Base-by-base conservation (phyloP, 2,888 invertebrate species). In the Drosophila neotestacea region DNA sequence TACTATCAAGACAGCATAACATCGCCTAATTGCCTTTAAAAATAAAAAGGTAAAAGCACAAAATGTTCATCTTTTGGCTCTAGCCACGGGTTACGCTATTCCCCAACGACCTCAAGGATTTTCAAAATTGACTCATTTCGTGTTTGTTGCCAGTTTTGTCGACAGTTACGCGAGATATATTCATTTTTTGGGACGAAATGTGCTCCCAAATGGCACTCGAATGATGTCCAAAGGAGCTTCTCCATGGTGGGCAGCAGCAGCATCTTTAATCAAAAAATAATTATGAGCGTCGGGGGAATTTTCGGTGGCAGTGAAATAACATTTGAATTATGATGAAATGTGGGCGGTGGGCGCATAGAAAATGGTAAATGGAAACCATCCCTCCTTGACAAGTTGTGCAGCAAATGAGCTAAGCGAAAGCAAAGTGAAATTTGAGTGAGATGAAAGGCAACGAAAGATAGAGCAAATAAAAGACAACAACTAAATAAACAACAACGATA, bases 201-300 rank as follows among this genome's bases (percentile, higher is more conserved):
- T 41, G 63, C 42, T 64, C 46, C 75, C 74, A 64, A 73, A 59
- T 69, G 64, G 54, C 38, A 44, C 13, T 55, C 39, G 55, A 16
- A 46, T 22, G 46, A 52, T 41, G 62, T 55, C n/a, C 67, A 42
- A 50, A 38, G 38, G 22, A 30, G 27, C 10, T 44, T 1, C 34
- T 32, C 13, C 38, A 30, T 13, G n/a, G 38, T 28, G 34, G 46
- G 47, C 36, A 54, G 54, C 9, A 4, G 62, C 60, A 67, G 70
- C 73, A 73, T 81, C 85, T 88, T 90, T 89, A 88, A 88, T 90
- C 90, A 88, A 89, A 88, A 89, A 87, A 89, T 90, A 90, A 88
- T 88, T 90, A 90, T 83, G 89, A 77, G 77, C 70, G 75, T 76
- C 87, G 63, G 52, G 88, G 84, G 79, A 85, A 72, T 70, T 77